These are phyloP conservation scores for Prunella strophiata DNA, from an alignment of 2,797 vertebrate species.

Conservation along the genomic window DNA sequence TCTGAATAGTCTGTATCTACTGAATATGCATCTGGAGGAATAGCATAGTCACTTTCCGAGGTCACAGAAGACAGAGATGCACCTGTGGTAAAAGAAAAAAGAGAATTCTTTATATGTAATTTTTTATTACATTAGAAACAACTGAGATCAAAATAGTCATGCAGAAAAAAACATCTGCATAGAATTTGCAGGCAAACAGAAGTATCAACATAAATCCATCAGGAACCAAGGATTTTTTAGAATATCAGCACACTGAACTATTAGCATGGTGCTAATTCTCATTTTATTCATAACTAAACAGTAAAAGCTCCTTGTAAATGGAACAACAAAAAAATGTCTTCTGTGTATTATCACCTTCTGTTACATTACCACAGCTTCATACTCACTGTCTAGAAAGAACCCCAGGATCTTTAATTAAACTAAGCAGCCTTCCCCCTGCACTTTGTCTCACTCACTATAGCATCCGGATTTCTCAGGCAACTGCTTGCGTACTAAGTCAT, in stretches of 20 bases:
- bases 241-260: not conserved
- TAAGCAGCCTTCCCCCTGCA: not conserved
- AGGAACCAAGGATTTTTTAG: not conserved
- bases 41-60: slow-evolving; percentile 96
- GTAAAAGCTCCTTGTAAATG: not conserved
- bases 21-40: slow-evolving; percentile 96
- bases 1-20: slow-evolving; percentile 92
- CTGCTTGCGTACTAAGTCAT: not conserved
- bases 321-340: not conserved
- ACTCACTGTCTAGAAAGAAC: not conserved
- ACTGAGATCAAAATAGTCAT: not conserved
- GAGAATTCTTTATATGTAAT: not conserved
- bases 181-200: not conserved
- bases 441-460: not conserved
- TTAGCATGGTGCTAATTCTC: not conserved
- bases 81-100: slow-evolving; percentile 74
- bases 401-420: not conserved
- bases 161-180: not conserved
- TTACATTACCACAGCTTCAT: not conserved
- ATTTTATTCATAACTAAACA: not conserved
- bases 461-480: not conserved
- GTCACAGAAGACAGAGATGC: slow-evolving; percentile 93
- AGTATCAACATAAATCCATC: not conserved
- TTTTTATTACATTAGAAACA: not conserved
- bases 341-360: not conserved